Evolutionary conservation across 2,888 invertebrate species (phyloP).

Genomic region (Ditula angustiorana): DNA sequence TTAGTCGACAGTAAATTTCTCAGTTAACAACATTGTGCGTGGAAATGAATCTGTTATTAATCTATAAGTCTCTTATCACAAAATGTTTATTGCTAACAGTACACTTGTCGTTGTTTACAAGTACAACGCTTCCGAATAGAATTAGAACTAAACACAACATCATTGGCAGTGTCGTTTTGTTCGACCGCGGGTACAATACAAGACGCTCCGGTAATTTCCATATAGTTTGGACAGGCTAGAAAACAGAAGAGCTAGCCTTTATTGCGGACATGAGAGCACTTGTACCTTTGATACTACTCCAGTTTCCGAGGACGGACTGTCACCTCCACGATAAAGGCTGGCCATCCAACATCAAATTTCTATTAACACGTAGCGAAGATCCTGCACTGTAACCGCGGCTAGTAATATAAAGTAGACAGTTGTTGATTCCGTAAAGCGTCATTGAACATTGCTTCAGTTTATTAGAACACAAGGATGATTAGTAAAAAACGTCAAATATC

Average conservation of each 20-base stretch:
- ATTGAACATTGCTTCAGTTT: slow-evolving; percentile 53
- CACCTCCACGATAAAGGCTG: slow-evolving; percentile 22
- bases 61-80: slow-evolving; percentile 73
- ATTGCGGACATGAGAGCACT: too few relatives aligned
- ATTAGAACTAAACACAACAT: slow-evolving; percentile 58
- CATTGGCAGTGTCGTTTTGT: slow-evolving; percentile 65
- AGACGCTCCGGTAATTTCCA: neutral
- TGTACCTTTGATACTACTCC: too few relatives aligned
- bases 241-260: too few relatives aligned
- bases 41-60: slow-evolving; percentile 58
- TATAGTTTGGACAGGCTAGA: neutral
- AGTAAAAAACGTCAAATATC: slow-evolving; percentile 58
- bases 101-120: slow-evolving; percentile 57
- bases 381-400: slow-evolving; percentile 34
- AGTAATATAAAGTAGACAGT: slow-evolving; percentile 57
- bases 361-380: neutral
- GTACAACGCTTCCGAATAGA: slow-evolving; percentile 19
- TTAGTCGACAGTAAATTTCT: slow-evolving; percentile 38
- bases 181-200: slow-evolving; percentile 16
- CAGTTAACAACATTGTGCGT: slow-evolving; percentile 63
- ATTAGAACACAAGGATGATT: slow-evolving; percentile 53
- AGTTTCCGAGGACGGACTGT: neutral
- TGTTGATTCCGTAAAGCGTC: slow-evolving; percentile 66
- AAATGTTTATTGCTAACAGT: slow-evolving; percentile 77
- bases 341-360: slow-evolving; percentile 19